Conservation (phyloP, 2,888 invertebrate genomes). For the Mantis religiosa region DNA sequence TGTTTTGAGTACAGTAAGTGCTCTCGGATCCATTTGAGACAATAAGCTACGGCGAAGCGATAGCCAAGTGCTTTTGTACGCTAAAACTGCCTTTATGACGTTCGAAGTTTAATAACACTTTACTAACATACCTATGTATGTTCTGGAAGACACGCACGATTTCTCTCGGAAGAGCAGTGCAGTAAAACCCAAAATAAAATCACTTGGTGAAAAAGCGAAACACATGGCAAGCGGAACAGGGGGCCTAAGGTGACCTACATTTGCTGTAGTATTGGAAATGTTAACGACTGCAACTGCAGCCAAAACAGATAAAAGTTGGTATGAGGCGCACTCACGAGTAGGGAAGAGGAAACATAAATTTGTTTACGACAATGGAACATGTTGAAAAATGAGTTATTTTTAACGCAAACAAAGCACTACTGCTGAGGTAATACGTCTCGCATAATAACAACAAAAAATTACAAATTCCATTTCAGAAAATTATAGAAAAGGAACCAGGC, state of each 20-base stretch:
- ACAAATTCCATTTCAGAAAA: too few species aligned
- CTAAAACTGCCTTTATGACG: not conserved
- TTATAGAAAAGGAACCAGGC: too few species aligned
- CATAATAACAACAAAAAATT: too few species aligned
- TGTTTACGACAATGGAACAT: not conserved
- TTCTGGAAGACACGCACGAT: not conserved
- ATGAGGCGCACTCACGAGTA: not conserved
- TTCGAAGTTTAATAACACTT: not conserved
- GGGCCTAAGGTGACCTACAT: not conserved
- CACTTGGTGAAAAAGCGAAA: not conserved
- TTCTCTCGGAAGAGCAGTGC: not conserved
- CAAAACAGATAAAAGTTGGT: not conserved
- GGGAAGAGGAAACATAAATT: not conserved
- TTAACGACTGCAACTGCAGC: not conserved
- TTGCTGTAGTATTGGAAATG: not conserved
- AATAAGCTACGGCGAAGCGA: not conserved
- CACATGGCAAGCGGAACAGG: not conserved
- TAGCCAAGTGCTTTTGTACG: not conserved
- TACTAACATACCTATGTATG: not conserved
- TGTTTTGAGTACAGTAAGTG: not conserved
- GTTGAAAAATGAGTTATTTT: not conserved
- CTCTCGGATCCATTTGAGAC: not conserved
- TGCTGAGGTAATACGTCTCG: too few species aligned
- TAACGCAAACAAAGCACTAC: not conserved
- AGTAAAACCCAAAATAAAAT: not conserved